Conservation (phyloP, 2,888 invertebrate genomes). For the Drosophila algonquin region DNA sequence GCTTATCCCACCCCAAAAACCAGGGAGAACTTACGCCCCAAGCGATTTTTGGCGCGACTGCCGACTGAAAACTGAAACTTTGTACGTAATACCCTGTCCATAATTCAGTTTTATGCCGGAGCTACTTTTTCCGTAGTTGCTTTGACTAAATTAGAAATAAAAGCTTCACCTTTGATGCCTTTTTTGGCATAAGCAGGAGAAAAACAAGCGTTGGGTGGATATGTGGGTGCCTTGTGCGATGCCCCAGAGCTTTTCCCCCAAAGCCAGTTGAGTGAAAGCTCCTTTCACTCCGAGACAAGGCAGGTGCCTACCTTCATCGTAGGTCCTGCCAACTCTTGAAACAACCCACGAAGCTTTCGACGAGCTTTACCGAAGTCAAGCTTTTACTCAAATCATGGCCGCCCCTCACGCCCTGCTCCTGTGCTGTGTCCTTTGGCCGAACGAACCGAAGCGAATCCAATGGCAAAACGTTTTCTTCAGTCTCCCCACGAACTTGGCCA, state of each 20-base stretch:
- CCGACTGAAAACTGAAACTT: conserved; percentile 15
- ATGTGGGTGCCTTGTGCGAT: conserved; percentile 13
- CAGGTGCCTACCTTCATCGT: neutral
- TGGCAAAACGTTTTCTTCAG: conserved; percentile 49
- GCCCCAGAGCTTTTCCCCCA: conserved; percentile 52
- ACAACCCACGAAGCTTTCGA: conserved; percentile 42
- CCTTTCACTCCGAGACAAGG: neutral
- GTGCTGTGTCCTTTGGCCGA: conserved; percentile 57
- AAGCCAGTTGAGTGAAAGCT: conserved; percentile 5
- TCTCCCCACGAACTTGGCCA: conserved; percentile 73
- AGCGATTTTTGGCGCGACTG: conserved; percentile 1
- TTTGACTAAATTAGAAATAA: conserved; percentile 70
- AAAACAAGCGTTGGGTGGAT: neutral
- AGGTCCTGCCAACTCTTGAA: neutral
- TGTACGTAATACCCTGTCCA: conserved; percentile 13
- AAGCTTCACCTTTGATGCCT: conserved; percentile 53
- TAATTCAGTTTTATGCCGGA: conserved; percentile 54
- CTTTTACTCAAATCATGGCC: conserved; percentile 40
- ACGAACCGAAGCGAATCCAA: conserved; percentile 1
- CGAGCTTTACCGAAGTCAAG: conserved; percentile 42
- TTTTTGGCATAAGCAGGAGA: conserved; percentile 55
- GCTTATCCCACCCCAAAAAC: neutral
- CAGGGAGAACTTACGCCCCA: neutral
- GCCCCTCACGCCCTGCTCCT: conserved; percentile 45
- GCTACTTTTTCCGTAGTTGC: conserved; percentile 45